Conservation (phyloP, 2,113 vertebrate genomes). For the Acanthochromis polyacanthus region DNA sequence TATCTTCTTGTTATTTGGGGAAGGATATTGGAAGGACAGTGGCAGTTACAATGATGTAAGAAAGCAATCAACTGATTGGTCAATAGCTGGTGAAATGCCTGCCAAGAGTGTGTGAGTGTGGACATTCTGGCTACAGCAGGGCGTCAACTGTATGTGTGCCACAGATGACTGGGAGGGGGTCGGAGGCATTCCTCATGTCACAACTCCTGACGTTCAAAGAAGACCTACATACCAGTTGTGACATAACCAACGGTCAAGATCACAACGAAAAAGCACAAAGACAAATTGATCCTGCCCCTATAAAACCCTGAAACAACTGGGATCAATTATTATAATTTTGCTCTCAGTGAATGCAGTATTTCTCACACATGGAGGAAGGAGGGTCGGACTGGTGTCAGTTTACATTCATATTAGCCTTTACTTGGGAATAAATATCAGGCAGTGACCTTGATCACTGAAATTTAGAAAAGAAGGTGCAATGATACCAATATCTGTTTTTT, state of each 20-base stretch:
- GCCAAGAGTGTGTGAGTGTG: constrained; percentile 27
- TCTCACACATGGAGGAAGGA: no score
- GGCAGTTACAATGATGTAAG: constrained; percentile 76
- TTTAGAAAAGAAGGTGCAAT: no score
- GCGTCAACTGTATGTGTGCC: constrained; percentile 15
- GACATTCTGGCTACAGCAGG: constrained; percentile 25
- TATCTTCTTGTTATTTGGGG: constrained; percentile 13
- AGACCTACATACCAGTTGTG: constrained; percentile 44
- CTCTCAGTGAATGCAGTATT: no score
- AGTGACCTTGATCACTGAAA: neutral
- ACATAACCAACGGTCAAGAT: constrained; percentile 33
- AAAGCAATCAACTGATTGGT: constrained; percentile 48
- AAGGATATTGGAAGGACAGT: constrained; percentile 53
- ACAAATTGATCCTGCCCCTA: no score
- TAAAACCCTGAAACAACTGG: no score
- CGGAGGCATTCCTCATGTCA: constrained; percentile 50
- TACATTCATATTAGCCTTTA: neutral
- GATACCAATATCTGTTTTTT: no score
- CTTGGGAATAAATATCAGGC: neutral
- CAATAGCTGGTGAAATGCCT: constrained; percentile 72
- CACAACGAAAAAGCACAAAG: neutral
- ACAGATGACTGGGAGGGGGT: constrained; percentile 27
- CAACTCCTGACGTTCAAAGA: constrained; percentile 37
- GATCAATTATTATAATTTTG: no score
- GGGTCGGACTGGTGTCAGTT: no score